Evolutionary conservation across 2,797 vertebrate species (phyloP), one percentile per base, ranked within the genome.

Genomic region (Rhinogobio ventralis): DNA sequence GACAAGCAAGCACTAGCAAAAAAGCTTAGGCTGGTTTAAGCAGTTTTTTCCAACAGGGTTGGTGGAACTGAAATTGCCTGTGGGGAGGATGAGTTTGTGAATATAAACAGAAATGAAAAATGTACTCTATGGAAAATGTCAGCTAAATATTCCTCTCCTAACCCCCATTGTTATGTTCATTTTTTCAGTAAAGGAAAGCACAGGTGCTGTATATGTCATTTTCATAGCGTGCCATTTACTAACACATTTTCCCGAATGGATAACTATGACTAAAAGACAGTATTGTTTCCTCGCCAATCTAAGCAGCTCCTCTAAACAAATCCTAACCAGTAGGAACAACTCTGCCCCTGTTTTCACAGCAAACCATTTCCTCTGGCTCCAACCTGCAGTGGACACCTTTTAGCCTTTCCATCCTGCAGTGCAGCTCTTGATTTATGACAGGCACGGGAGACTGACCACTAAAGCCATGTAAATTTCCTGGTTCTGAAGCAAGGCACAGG

Each of bases 391-490:
- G 81, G 85, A 87, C 86, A 87, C 85, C 87, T 79, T 88, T 86
- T 71, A 88, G 80, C 49, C 81, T 81, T 86, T 83, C 81, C 81
- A 77, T 68, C 60, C 66, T 83, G 71, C 74, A 66, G n/a, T 9
- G 25, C 5, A 49, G 85, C 68, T 85, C 53, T 84, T 93, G 92
- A 95, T 95, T 96, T 95, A 95, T 92, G 91, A 88, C 88, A 81
- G 90, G 87, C 88, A 89, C 91, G 90, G 90, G 93, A 94, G 91
- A 92, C 89, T 79, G 8, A 89, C 90, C 91, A 92, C 94, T 94
- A 94, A 94, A 94, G 91, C 88, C 71, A 94, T 94, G 92, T 94
- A 94, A 93, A 95, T 94, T 91, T 91, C 83, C 77, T 93, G 90
- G 91, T 46, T 86, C 86, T 88, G 89, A 87, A 91, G 87, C 90